Conservation (phyloP, 2,113 vertebrate genomes). For the Climacteris rufus region DNA sequence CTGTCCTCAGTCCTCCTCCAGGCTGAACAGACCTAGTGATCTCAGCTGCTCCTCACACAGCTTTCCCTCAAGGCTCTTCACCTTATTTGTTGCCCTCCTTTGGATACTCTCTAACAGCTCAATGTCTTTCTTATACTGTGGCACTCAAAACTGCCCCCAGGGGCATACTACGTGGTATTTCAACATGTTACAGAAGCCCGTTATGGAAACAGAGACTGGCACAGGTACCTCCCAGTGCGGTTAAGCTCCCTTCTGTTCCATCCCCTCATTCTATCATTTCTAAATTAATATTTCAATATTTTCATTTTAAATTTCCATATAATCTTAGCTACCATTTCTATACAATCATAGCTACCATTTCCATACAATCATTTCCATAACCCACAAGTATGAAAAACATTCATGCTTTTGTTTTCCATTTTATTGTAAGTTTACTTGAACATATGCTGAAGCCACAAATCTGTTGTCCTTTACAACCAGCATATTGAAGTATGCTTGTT, state of each 20-base stretch:
- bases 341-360: neutral
- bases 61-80: neutral
- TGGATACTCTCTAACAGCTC: neutral
- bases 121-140: neutral
- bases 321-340: neutral
- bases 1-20: no score
- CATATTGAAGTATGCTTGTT: neutral
- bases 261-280: neutral
- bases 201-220: neutral
- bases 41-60: accelerated
- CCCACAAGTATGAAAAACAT: accelerated
- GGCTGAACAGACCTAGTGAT: neutral
- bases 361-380: neutral
- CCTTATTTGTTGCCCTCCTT: no score
- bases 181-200: neutral
- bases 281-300: neutral
- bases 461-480: neutral
- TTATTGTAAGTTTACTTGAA: neutral
- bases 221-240: neutral
- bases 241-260: neutral
- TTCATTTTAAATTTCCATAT: neutral
- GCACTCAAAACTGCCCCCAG: accelerated
- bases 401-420: neutral
- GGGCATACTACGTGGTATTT: neutral
- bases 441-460: neutral